Conservation (phyloP, 2,888 invertebrate genomes). For the Epistrophe eligans region DNA sequence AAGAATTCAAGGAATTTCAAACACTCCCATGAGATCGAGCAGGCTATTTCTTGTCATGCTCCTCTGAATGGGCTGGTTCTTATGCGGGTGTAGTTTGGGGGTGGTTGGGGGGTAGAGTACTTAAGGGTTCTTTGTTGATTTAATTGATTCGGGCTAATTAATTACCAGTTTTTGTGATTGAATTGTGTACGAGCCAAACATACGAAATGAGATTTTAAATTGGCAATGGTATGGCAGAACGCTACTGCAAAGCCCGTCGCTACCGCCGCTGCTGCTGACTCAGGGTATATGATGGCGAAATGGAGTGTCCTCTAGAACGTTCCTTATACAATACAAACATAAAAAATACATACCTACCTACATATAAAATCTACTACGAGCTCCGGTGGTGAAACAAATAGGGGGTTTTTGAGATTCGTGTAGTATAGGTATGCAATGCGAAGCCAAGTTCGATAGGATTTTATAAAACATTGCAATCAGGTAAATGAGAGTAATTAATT, state of each 20-base stretch:
- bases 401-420: slow-evolving; percentile 7
- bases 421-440: slow-evolving; percentile 2
- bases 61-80: not conserved
- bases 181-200: slow-evolving; percentile 65
- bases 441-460: slow-evolving; percentile 44
- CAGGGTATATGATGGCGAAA: not conserved
- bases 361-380: not conserved
- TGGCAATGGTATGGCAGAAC: slow-evolving; percentile 43
- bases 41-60: slow-evolving; percentile 17
- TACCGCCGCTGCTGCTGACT: not conserved
- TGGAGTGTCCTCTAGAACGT: not conserved
- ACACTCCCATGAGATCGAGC: not conserved
- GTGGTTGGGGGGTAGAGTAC: not conserved
- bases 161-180: slow-evolving; percentile 73
- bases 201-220: slow-evolving; percentile 70
- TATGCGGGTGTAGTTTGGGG: no score
- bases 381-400: slow-evolving; percentile 16
- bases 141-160: slow-evolving; percentile 75
- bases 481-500: slow-evolving; percentile 75
- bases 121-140: slow-evolving; percentile 68
- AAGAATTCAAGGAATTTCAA: not conserved
- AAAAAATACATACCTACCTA: no score
- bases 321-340: not conserved
- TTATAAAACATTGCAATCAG: slow-evolving; percentile 71
- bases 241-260: not conserved